These are phyloP conservation scores for Rhynchonema sp. DNA, from an alignment of 2,888 invertebrate species.

Conservation along the genomic window DNA sequence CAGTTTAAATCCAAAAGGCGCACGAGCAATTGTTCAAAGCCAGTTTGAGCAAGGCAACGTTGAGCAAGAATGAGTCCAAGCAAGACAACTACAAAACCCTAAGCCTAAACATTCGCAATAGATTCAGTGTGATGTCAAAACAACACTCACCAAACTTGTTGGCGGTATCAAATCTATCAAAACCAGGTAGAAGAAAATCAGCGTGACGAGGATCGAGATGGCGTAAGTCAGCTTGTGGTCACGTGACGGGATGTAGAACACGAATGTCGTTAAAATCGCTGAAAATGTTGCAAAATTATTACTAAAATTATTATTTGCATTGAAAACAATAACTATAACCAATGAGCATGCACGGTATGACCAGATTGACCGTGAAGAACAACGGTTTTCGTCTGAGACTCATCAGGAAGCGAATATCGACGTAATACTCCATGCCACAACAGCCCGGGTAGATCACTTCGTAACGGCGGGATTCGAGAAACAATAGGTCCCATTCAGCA, in stretches of 20 bases:
- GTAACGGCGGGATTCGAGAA: slow-evolving; percentile 18
- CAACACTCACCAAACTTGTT: slow-evolving; percentile 81
- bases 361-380: slow-evolving; percentile 22
- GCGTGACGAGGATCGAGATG: slow-evolving; percentile 85
- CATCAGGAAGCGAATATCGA: slow-evolving; percentile 24
- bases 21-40: no score
- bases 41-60: no score
- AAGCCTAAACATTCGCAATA: no score
- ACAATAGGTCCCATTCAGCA: slow-evolving; percentile 26
- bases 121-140: no score
- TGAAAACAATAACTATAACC: background rate
- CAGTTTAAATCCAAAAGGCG: no score
- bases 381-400: slow-evolving; percentile 23
- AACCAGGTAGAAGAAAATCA: slow-evolving; percentile 93
- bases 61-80: no score
- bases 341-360: slow-evolving; percentile 5
- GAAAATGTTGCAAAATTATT: no score
- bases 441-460: slow-evolving; percentile 25
- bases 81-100: no score
- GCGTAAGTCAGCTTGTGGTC: slow-evolving; percentile 94
- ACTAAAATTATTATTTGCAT: background rate
- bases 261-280: slow-evolving; percentile 24
- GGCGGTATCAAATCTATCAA: slow-evolving; percentile 96
- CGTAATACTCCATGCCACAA: slow-evolving; percentile 24
- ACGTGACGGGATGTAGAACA: slow-evolving; percentile 39